Base-by-base conservation (phyloP, 53 echinoderm and acorn worm genomes). In the Luidia sarsii region DNA sequence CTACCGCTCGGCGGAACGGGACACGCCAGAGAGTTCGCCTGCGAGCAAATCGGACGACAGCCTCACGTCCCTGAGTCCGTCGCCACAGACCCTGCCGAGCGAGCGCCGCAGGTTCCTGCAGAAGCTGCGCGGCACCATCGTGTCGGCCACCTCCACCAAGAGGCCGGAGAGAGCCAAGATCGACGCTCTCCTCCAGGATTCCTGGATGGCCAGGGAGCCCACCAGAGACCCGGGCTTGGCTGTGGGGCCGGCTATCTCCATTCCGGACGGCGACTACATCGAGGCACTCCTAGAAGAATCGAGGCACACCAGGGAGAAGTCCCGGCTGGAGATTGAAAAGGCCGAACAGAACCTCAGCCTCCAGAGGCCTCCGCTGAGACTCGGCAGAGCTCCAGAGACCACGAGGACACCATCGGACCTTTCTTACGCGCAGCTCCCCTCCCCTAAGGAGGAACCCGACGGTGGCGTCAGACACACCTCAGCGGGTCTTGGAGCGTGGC, bases 301-400 rank as follows among this genome's bases (percentile, higher is more conserved):
- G 1, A 83, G 86, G 60, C 70, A 60, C 45, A 82, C 66, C 32
- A 72, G 88, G 39, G 88, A 82, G 23, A 83, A 68, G 45, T 96
- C 97, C 39, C 71, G 83, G 77, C 70, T 82, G 0, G 93, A 96
- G 65, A 96, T 96, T 53, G 88, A 88, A 41, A 88, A 86, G 73
- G 97, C 97, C 21, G 86, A 95, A 45, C 48, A 74, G 65, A 87
- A 95, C 29, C 64, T 94, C 15, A 80, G 75, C 48, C 37, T 80
- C 33, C 80, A 70, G 60, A 56, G 31, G 56, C 55, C 19, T 20
- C 15, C 11, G 20, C 19, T 33, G 20, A 81, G 66, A 66, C 39
- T 33, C 38, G 63, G 15, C 30, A 64, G 50, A 34, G n/a, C n/a
- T n/a, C n/a, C n/a, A n/a, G n/a, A n/a, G n/a, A n/a, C n/a, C n/a